phyloP scores from a whole-genome alignment of 2,888 invertebrate species.

The Polylopha cassiicola region DNA sequence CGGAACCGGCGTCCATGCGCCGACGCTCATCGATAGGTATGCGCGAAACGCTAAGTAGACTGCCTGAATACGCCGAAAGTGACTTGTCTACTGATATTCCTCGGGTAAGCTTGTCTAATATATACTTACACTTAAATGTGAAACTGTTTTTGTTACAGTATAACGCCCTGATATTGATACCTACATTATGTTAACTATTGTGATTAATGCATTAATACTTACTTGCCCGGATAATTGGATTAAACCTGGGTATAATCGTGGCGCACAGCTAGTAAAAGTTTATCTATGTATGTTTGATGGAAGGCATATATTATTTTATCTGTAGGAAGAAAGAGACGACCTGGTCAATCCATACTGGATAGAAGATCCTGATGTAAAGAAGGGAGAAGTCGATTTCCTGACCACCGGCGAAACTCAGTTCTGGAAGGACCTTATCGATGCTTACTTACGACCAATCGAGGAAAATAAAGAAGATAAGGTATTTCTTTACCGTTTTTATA shows the following conservation, averaged over 20 bases:
- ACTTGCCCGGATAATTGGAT: too few relatives aligned
- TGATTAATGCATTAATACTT: too few relatives aligned
- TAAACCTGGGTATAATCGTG: too few relatives aligned
- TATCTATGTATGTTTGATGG: too few relatives aligned
- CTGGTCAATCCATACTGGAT: slow-evolving; percentile 96
- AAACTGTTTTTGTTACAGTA: neutral
- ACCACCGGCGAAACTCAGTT: slow-evolving; percentile 91
- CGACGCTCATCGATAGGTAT: slow-evolving; percentile 51
- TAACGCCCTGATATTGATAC: too few relatives aligned
- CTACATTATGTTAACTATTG: too few relatives aligned
- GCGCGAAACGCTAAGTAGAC: slow-evolving; percentile 46
- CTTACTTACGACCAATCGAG: slow-evolving; percentile 94
- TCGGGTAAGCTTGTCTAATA: slow-evolving; percentile 36
- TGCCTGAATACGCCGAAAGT: slow-evolving; percentile 58
- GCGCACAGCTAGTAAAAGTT: too few relatives aligned
- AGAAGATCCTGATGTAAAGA: slow-evolving; percentile 90
- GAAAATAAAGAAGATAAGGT: slow-evolving; percentile 94
- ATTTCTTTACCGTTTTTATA: slow-evolving; percentile 29
- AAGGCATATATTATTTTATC: slow-evolving; percentile 12
- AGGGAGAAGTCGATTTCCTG: slow-evolving; percentile 93
- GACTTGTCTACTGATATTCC: slow-evolving; percentile 57
- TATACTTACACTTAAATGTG: neutral
- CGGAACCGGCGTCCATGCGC: slow-evolving; percentile 25
- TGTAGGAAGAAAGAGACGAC: slow-evolving; percentile 85
- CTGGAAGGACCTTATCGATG: slow-evolving; percentile 95